Evolutionary conservation across 1,140 invertebrate species (phyloP), one percentile per base, ranked within the genome.

Genomic region (Lithobius niger): DNA sequence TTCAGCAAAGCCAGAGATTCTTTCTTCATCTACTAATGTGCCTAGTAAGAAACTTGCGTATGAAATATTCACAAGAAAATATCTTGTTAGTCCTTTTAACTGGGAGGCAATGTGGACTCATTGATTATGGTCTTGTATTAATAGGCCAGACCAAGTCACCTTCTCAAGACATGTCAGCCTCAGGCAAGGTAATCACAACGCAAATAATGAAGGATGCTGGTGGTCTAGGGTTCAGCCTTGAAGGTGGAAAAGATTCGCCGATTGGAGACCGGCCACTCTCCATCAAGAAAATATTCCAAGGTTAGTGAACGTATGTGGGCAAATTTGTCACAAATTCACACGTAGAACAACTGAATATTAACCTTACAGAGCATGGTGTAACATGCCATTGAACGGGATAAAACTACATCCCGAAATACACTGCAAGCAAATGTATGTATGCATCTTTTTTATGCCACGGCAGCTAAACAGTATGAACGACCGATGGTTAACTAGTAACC

Each of bases 161-260:
- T 36, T 57, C 25, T 53, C 57, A 19, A 31, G 53, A 1, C 22
- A 24, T 51, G 28, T 18, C 25, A 28, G 60, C 57, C n/a, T n/a
- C 6, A 10, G 31, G 31, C 31, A 36, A 36, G 6, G n/a, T 36
- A 10, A n/a, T 36, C n/a, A 36, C 31, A 10, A 10, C 67, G 0
- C 50, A 57, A 2, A 62, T 69, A 60, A 74, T 79, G 18, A 94
- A 94, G 66, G 89, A 91, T 62, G 86, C 83, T 57, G 84, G 86
- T 57, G 89, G 90, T 10, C 75, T 94, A 40, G 91, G 91, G 43
- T 93, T 96, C 68, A 90, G 88, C 64, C 77, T 96, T 42, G 88
- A 94, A 66, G 91, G 91, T 54, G 91, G 91, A 21, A 82, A 84
- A 62, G 88, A 88, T 63, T 93, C 89, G 19, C 88, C 87, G 0